Percentiles rank a stretch among this genome's conserved stretches.
Evolutionary conservation across 2,113 vertebrate species (phyloP).

Genomic region (Centrocercus urophasianus): DNA sequence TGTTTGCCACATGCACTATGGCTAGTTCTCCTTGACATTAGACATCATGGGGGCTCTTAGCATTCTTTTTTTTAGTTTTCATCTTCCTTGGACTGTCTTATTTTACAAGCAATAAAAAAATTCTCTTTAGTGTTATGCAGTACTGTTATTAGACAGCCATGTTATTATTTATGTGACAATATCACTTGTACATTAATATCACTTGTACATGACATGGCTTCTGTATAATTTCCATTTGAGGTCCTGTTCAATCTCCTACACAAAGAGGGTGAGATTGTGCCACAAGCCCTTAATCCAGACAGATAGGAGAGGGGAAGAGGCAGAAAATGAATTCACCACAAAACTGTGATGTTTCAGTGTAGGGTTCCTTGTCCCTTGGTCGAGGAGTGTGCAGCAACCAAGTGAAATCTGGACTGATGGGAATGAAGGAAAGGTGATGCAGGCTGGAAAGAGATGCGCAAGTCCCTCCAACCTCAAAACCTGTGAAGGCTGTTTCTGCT

Average conservation of each 20-base stretch:
- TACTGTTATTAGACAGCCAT: background rate
- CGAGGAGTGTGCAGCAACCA: background rate
- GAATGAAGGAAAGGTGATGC: background rate
- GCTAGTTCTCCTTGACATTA: background rate
- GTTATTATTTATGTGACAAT: background rate
- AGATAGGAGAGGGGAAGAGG: background rate
- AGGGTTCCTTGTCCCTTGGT: fast-evolving
- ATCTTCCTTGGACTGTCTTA: background rate
- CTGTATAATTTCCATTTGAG: background rate
- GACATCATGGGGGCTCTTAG: background rate
- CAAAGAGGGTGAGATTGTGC: fast-evolving
- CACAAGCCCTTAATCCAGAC: background rate
- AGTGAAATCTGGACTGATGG: background rate
- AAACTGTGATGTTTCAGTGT: fast-evolving
- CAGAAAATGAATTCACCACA: background rate
- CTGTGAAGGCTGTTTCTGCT: background rate
- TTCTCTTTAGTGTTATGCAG: background rate
- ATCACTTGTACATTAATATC: background rate
- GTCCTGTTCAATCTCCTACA: background rate
- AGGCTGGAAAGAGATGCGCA: background rate
- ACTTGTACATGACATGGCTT: background rate
- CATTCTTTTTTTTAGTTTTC: background rate
- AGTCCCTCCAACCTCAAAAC: background rate
- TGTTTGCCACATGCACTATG: background rate
- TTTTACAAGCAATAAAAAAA: background rate